These are phyloP conservation scores for Brachionus rubens DNA, from an alignment of 1,140 invertebrate genomes.

Conservation along the genomic window DNA sequence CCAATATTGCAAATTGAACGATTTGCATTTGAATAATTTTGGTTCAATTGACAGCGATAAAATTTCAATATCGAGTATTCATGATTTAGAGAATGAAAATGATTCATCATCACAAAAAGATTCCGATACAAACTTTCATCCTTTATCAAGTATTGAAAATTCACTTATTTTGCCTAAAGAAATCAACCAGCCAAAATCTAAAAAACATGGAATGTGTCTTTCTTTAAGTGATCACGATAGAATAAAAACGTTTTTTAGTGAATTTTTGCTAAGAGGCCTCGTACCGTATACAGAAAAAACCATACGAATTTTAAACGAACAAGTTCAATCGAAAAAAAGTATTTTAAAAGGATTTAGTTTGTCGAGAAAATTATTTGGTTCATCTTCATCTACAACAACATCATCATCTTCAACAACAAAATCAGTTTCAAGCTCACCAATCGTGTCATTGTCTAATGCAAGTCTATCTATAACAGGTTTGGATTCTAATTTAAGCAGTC, in stretches of 20 bases:
- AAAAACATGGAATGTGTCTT: conserved; percentile 68
- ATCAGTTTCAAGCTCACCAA: neutral
- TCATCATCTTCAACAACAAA: neutral
- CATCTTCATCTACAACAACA: conserved; percentile 65
- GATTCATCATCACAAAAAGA: neutral
- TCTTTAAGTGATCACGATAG: conserved; percentile 74
- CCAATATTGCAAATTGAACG: conserved; percentile 24
- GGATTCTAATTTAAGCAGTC: neutral
- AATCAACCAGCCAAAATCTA: neutral
- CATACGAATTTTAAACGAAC: conserved; percentile 76
- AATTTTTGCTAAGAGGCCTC: conserved; percentile 79
- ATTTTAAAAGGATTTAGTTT: conserved; percentile 75
- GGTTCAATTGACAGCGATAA: too few species aligned
- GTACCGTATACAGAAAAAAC: conserved; percentile 84
- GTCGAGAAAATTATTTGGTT: conserved; percentile 87
- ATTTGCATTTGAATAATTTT: neutral
- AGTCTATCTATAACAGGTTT: too few species aligned
- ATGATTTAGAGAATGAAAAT: neutral
- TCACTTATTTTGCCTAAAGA: neutral
- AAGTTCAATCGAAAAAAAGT: conserved; percentile 63
- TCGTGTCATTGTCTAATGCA: too few species aligned
- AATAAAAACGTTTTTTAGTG: conserved; percentile 77
- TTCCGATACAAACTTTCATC: neutral
- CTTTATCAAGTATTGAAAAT: neutral
- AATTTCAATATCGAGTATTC: too few species aligned